These are phyloP conservation scores for Clarias laeviceps DNA, from an alignment of 2,797 vertebrate species.

Conservation along the genomic window DNA sequence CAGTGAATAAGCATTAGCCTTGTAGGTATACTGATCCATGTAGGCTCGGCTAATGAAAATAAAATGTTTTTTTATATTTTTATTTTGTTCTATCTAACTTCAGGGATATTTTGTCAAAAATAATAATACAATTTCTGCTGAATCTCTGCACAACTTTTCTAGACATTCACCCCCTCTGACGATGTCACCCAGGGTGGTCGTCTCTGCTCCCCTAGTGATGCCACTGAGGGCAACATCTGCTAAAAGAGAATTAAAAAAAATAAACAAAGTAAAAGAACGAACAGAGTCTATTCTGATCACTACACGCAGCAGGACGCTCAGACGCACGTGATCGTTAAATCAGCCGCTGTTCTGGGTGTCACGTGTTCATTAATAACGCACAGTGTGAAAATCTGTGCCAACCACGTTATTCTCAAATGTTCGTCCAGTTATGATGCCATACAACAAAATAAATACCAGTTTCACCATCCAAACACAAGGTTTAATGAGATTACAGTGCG, in stretches of 20 bases:
- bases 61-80: too few relatives aligned
- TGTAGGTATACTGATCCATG: too few relatives aligned
- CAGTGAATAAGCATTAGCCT: too few relatives aligned
- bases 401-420: not conserved
- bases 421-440: not conserved
- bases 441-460: not conserved
- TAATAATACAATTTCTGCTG: too few relatives aligned
- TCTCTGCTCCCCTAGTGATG: too few relatives aligned
- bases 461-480: not conserved
- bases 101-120: too few relatives aligned
- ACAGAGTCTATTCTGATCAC: not conserved
- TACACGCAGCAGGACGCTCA: not conserved
- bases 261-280: not conserved
- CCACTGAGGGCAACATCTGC: not conserved
- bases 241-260: not conserved
- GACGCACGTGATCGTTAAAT: not conserved
- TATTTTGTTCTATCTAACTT: too few relatives aligned
- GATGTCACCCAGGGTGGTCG: too few relatives aligned
- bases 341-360: not conserved
- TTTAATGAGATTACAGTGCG: not conserved
- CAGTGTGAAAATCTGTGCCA: not conserved
- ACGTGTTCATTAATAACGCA: not conserved
- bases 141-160: too few relatives aligned
- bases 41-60: too few relatives aligned
- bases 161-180: too few relatives aligned